A percentile compares a stretch with the other conserved stretches of the same genome.
Conservation (phyloP, 2,888 invertebrate genomes). For the Microplitis deprimator region DNA sequence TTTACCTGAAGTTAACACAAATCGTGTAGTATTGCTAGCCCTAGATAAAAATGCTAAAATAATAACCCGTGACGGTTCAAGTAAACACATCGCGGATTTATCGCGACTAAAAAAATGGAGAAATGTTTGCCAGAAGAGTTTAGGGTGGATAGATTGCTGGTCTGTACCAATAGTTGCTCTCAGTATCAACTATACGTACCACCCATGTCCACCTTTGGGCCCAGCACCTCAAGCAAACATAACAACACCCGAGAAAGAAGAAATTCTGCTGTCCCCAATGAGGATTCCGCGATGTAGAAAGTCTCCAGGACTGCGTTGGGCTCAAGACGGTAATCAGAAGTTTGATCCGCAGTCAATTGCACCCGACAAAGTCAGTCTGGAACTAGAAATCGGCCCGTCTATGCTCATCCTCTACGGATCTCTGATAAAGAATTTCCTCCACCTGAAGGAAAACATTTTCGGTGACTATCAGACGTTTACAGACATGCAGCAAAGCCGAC, state of each 20-base stretch:
- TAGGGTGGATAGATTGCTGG: slow-evolving; percentile 97
- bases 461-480: slow-evolving; percentile 96
- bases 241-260: slow-evolving; percentile 95
- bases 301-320: slow-evolving; percentile 80
- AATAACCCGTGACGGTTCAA: slow-evolving; percentile 82
- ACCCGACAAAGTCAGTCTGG: slow-evolving; percentile 91
- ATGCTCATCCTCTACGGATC: slow-evolving; percentile 93
- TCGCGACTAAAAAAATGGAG: slow-evolving; percentile 80
- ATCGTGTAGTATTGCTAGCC: slow-evolving; percentile 84
- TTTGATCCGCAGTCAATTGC: slow-evolving; percentile 90
- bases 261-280: slow-evolving; percentile 91
- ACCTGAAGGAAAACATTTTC: slow-evolving; percentile 96
- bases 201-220: slow-evolving; percentile 91
- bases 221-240: slow-evolving; percentile 92
- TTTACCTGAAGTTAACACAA: slow-evolving; percentile 93
- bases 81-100: slow-evolving; percentile 74
- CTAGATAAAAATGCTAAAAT: slow-evolving; percentile 91
- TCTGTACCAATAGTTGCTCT: slow-evolving; percentile 94
- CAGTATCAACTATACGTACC: slow-evolving; percentile 91
- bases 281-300: slow-evolving; percentile 86
- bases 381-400: slow-evolving; percentile 95
- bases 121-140: slow-evolving; percentile 80
- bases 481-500: slow-evolving; percentile 85
- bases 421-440: slow-evolving; percentile 89
- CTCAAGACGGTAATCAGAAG: slow-evolving; percentile 78